Evolutionary conservation across 2,797 vertebrate species (phyloP).

Genomic region (Hephaestus fuliginosus): DNA sequence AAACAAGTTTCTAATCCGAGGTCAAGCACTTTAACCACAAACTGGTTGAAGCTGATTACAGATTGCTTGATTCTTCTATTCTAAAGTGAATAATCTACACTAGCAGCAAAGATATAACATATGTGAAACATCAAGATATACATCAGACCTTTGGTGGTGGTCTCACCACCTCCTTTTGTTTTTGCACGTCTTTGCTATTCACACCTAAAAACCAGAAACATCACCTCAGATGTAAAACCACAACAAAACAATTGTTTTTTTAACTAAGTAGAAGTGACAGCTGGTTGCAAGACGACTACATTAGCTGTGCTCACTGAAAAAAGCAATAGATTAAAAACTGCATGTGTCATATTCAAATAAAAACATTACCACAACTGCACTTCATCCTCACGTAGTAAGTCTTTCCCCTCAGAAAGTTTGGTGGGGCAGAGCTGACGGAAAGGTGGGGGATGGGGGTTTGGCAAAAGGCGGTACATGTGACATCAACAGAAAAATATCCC

Average conservation of each 20-base stretch:
- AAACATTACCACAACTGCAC: background rate
- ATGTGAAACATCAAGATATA: background rate
- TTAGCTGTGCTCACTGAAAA: background rate
- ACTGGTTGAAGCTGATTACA: background rate
- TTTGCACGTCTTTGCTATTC: background rate
- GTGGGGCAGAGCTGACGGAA: background rate
- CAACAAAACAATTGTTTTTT: background rate
- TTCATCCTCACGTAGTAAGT: conserved; percentile 6
- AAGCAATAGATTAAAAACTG: background rate
- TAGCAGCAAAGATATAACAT: background rate
- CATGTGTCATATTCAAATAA: background rate
- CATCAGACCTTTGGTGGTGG: too few species aligned
- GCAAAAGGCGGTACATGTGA: conserved; percentile 47
- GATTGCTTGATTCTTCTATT: background rate
- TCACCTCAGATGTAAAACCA: background rate
- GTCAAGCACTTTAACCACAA: background rate
- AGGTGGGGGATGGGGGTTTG: background rate
- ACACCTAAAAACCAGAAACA: background rate
- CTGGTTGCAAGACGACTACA: background rate
- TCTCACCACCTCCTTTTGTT: background rate
- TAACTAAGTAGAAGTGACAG: background rate
- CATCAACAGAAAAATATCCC: conserved; percentile 53
- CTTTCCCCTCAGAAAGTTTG: conserved; percentile 16
- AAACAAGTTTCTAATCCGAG: background rate
- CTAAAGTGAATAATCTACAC: background rate